Evolutionary conservation across 2,113 vertebrate genomes (phyloP), one percentile per base, ranked within the genome.

Genomic region (Pangasianodon hypophthalmus): DNA sequence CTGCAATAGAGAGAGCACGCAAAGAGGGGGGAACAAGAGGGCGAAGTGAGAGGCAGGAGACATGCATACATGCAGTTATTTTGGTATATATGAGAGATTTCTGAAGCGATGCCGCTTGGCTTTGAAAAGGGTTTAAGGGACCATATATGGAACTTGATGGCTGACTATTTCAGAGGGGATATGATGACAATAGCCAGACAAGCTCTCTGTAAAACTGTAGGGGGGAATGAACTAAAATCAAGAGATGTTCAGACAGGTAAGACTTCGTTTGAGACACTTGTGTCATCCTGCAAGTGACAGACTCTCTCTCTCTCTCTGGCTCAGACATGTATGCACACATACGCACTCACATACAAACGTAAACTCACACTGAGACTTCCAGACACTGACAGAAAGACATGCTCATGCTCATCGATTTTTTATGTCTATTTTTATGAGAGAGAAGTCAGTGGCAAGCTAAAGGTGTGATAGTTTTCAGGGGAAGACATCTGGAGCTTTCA

Each of bases 1-100:
- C 96, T 96, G 96, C 96, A 96, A 95, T 95, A 94, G 95, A 96
- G 94, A 95, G 96, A 96, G 96, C 93, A 94, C 95, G 95, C 94
- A 96, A 90, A 95, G 93, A 62, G 56, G 94, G 95, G 89, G 80
- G 90, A 92, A 91, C 82, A 95, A 95, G 94, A 95, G 91, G 94
- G 91, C 92, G 87, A 87, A 79, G 80, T 86, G 84, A 91, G 89
- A 90, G 80, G 85, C 79, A 89, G 89, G 88, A 92, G 86, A 89
- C 87, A 92, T 90, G 79, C 77, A 90, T 48, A 90, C 79, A 90
- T 89, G 90, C 90, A 88, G 84, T 84, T 86, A 84, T 87, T 88
- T 80, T 26, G 80, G 89, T 64, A 84, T 69, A 90, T 87, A 71
- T 82, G 48, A 82, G 71, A 89, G 71, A 52, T 82, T 81, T 71